Evolutionary conservation across 2,113 vertebrate species (phyloP).

Genomic region (Clarias macrocephalus): DNA sequence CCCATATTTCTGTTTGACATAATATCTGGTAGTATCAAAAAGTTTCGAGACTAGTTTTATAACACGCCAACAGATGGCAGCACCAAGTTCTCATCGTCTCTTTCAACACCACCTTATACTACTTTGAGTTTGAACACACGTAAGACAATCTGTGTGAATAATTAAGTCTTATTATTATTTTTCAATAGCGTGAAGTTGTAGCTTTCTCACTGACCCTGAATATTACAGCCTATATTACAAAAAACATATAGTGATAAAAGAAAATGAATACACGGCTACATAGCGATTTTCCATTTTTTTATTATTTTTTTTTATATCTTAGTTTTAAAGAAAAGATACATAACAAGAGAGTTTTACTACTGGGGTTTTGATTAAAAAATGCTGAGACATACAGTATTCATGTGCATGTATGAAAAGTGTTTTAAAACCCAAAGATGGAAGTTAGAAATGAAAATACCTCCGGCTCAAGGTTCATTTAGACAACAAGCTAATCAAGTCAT

Average conservation of each 20-base stretch:
- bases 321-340: not conserved
- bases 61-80: too few species aligned
- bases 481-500: conserved; percentile 69
- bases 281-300: too few species aligned
- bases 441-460: conserved; percentile 25
- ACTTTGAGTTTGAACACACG: not conserved
- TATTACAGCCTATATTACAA: not conserved
- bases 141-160: not conserved
- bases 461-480: conserved; percentile 27
- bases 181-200: not conserved
- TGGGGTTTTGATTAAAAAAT: not conserved
- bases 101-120: not conserved
- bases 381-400: not conserved
- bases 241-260: too few species aligned
- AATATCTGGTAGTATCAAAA: not conserved
- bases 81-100: too few species aligned
- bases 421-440: not conserved
- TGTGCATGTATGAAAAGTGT: not conserved
- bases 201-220: not conserved
- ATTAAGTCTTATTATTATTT: not conserved
- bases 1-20: not conserved
- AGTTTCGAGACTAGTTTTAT: too few species aligned
- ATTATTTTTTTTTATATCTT: too few species aligned
- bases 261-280: not conserved
- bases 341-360: not conserved